Conservation (phyloP, 2,113 vertebrate species). For the Halichoeres trimaculatus region DNA sequence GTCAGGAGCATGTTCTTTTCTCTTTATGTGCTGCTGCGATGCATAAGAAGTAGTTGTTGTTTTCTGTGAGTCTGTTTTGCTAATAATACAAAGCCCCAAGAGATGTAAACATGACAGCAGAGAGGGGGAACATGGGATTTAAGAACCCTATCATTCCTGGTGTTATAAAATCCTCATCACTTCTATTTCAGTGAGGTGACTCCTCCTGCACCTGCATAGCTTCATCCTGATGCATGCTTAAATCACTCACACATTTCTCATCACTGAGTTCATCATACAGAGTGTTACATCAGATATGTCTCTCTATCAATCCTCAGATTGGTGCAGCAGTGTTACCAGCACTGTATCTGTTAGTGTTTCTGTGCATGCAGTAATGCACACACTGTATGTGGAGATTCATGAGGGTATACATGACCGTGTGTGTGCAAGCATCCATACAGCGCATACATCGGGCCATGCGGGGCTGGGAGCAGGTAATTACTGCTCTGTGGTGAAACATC, state of each 20-base stretch:
- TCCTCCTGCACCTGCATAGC: slow-evolving; percentile 22
- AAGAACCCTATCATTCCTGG: not conserved
- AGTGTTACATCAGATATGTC: not conserved
- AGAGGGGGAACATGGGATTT: not conserved
- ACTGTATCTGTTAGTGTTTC: slow-evolving; percentile 13
- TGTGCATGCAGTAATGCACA: slow-evolving; percentile 2
- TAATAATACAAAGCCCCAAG: not conserved
- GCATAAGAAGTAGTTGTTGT: too few relatives aligned
- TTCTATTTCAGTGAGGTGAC: slow-evolving; percentile 4
- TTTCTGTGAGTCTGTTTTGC: not conserved
- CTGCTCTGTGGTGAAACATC: slow-evolving; percentile 76
- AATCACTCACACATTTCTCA: slow-evolving; percentile 3
- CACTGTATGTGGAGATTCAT: slow-evolving; percentile 39
- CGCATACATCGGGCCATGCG: slow-evolving; percentile 35
- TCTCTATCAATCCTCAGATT: slow-evolving; percentile 6
- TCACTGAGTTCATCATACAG: not conserved
- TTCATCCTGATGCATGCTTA: slow-evolving; percentile 15
- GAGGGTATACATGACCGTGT: slow-evolving; percentile 10
- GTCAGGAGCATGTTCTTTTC: too few relatives aligned
- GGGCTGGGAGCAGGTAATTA: slow-evolving; percentile 77
- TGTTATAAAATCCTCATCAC: not conserved
- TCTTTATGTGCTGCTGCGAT: too few relatives aligned
- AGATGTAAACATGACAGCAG: slow-evolving; percentile 2
- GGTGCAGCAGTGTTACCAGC: not conserved
- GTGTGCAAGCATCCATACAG: slow-evolving; percentile 21